Percentiles rank a stretch among this genome's conserved stretches.
Evolutionary conservation across 2,888 invertebrate genomes (phyloP).

Genomic region (Spodoptera littoralis): DNA sequence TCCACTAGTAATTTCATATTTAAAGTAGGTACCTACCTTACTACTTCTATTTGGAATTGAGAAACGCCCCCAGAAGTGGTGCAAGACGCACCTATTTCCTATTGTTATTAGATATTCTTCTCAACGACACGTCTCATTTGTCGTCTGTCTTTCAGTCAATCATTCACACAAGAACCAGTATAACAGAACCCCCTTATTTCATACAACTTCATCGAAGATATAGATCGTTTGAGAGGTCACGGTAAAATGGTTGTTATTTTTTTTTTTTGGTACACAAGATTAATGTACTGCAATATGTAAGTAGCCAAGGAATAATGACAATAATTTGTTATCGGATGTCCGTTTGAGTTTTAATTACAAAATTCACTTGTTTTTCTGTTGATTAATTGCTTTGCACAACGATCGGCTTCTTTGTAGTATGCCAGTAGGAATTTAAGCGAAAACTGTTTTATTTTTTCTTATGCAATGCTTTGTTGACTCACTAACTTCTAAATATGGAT

Average conservation of each 20-base stretch:
- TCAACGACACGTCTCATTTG: conserved; percentile 61
- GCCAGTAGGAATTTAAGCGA: too few relatives aligned
- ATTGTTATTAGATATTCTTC: conserved; percentile 52
- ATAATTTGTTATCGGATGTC: conserved; percentile 39
- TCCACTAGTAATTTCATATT: too few relatives aligned
- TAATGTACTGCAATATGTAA: conserved; percentile 34
- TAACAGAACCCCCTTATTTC: conserved; percentile 12
- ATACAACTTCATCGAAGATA: background rate
- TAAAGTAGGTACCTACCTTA: too few relatives aligned
- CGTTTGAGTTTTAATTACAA: conserved; percentile 35
- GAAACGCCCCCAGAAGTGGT: conserved; percentile 26
- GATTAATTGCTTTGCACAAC: background rate
- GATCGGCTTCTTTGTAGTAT: background rate
- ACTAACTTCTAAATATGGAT: too few relatives aligned
- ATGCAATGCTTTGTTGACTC: too few relatives aligned
- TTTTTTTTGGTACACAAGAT: conserved; percentile 32
- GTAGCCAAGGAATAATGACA: conserved; percentile 35
- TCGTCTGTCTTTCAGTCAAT: conserved; percentile 53
- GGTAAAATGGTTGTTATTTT: conserved; percentile 21
- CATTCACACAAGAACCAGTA: conserved; percentile 43
- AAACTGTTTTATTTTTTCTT: too few relatives aligned
- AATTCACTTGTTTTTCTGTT: conserved; percentile 13
- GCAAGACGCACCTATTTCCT: conserved; percentile 35
- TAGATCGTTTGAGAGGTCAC: conserved; percentile 23
- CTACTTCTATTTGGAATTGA: background rate